Base-by-base conservation (phyloP, 1,140 invertebrate genomes). In the Hyles euphorbiae region DNA sequence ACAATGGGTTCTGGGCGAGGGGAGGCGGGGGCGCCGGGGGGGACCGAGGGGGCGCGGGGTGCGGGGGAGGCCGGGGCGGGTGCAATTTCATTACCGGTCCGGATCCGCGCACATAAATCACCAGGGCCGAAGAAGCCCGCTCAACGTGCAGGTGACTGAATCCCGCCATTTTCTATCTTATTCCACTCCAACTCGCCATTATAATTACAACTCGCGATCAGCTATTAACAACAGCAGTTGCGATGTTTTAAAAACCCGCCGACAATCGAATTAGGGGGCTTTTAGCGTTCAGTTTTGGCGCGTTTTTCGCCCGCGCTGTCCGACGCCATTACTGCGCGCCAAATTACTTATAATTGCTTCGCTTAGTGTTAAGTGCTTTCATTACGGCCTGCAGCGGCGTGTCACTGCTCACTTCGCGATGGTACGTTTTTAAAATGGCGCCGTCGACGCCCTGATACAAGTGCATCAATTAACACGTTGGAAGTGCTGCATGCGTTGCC, bases 21-120 rank as follows among this genome's bases (percentile, higher is more conserved):
- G 58, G 48, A 11, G 33, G 46, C 12, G 60, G 10, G 58, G 58
- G 47, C 62, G 49, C 22, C 22, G 22, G 22, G 36, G 36, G 36
- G 36, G 4, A 40, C n/a, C 43, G 43, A 22, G 62, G 22, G 11
- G 12, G 40, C n/a, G 64, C 10, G 56, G 58, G 36, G 60, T 11
- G 57, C 48, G 65, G 4, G 49, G 59, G 60, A 60, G 67, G 72
- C 69, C 68, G 68, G 72, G 63, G 63, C 63, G 62, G 76, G 75
- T 85, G 87, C 87, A 89, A 90, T 89, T 90, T 90, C 87, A 90
- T 90, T 90, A 90, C 87, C 86, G 87, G 87, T 87, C 87, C 87
- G 86, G 87, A 87, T 88, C 83, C 83, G 76, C 74, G 86, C 72
- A 79, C 88, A 92, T 91, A 92, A 91, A 90, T 89, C 91, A 90